These are phyloP conservation scores for Formica exsecta DNA, from an alignment of 1,140 invertebrate species.

Conservation along the genomic window DNA sequence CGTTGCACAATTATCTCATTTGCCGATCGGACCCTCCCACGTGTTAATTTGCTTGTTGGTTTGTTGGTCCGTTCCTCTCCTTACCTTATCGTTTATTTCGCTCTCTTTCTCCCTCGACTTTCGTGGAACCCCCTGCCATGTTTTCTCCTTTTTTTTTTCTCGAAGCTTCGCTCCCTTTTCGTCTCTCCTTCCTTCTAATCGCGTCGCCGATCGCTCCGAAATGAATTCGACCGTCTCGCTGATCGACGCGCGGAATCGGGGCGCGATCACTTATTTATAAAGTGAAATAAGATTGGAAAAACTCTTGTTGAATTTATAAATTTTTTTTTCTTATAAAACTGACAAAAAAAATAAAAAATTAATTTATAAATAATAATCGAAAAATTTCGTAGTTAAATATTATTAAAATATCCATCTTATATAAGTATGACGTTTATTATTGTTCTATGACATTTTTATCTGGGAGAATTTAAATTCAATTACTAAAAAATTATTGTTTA, in stretches of 20 bases:
- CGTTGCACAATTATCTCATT: constrained; percentile 83
- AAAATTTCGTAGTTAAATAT: not conserved
- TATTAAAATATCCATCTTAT: not conserved
- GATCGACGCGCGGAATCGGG: not conserved
- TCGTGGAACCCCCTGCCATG: constrained; percentile 64
- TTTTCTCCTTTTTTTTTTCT: not conserved
- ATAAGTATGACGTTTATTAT: not conserved
- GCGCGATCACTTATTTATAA: constrained; percentile 32
- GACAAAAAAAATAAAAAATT: not conserved
- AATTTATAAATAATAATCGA: not conserved
- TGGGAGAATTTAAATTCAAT: not conserved
- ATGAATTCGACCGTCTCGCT: constrained; percentile 37
- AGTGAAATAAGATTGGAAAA: not conserved
- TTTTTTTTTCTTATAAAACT: not conserved
- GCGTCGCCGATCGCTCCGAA: constrained; percentile 41
- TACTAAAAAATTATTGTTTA: not conserved
- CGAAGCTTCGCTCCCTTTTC: not conserved
- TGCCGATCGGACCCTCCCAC: constrained; percentile 69
- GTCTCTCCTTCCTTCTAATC: constrained; percentile 26
- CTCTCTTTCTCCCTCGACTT: constrained; percentile 68
- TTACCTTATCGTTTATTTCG: constrained; percentile 77
- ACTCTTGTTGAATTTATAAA: not conserved
- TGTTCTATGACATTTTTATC: not conserved
- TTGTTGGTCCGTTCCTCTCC: constrained; percentile 61
- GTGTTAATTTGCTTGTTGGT: constrained; percentile 87